These are phyloP conservation scores for Pelosia muscerda DNA, from an alignment of 2,888 invertebrate genomes.

Conservation along the genomic window DNA sequence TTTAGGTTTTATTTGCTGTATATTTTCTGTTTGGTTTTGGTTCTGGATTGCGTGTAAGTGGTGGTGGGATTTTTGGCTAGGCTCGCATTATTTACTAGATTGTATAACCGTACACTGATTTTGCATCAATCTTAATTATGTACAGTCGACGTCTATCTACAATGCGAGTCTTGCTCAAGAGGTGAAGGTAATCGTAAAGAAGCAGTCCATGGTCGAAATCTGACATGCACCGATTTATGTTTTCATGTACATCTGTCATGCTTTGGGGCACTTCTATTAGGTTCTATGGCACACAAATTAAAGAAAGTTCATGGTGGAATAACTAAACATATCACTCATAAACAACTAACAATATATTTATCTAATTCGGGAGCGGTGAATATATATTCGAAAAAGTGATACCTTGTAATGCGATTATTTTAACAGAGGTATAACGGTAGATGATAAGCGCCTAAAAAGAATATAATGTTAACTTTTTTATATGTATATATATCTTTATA, in stretches of 20 bases:
- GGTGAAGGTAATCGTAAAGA: constrained; percentile 27
- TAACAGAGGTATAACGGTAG: background rate
- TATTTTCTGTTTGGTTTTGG: constrained; percentile 64
- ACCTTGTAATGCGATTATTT: background rate
- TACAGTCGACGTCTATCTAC: background rate
- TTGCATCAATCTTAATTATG: background rate
- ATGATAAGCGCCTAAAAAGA: background rate
- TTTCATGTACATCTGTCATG: constrained; percentile 46
- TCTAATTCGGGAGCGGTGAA: background rate
- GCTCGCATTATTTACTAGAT: constrained; percentile 6
- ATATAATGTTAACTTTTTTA: background rate
- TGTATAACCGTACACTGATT: background rate
- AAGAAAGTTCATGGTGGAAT: constrained; percentile 33
- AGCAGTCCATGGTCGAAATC: constrained; percentile 68
- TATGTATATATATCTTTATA: background rate
- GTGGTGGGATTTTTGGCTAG: constrained; percentile 33
- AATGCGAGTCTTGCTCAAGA: constrained; percentile 9
- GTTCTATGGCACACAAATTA: constrained; percentile 37
- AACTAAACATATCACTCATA: constrained; percentile 36
- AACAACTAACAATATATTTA: constrained; percentile 20
- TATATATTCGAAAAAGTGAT: background rate
- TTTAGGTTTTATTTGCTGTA: constrained; percentile 84
- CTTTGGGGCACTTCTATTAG: constrained; percentile 50
- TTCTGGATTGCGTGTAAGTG: constrained; percentile 62
- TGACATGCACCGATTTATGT: constrained; percentile 43